Conservation (phyloP, 2,888 invertebrate species). For the Drosophila sordidapex region DNA sequence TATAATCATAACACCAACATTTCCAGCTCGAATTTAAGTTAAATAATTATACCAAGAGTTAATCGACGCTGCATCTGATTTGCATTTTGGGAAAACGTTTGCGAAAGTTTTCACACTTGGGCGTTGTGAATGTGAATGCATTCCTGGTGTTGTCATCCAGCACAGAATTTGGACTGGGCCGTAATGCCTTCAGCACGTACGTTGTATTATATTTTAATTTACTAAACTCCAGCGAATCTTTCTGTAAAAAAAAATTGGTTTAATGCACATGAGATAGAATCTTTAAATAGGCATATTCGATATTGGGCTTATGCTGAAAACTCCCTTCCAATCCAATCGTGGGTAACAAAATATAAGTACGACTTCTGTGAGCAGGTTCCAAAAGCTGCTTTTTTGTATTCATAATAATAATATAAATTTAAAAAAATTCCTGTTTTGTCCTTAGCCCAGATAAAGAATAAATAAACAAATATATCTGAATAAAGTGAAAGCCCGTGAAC, state of each 20-base stretch:
- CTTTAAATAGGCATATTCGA: not conserved
- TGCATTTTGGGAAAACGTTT: conserved; percentile 83
- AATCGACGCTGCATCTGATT: conserved; percentile 76
- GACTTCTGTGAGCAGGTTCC: too few relatives aligned
- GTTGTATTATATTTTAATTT: conserved; percentile 83
- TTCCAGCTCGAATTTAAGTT: conserved; percentile 5
- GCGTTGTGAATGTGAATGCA: conserved; percentile 81
- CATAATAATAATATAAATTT: not conserved
- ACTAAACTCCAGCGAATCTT: conserved; percentile 83
- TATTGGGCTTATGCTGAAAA: not conserved
- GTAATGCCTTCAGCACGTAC: conserved; percentile 78
- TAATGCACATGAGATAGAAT: conserved; percentile 1
- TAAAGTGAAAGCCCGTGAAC: not conserved
- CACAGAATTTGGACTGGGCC: conserved; percentile 56
- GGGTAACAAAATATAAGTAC: not conserved
- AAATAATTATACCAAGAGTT: conserved; percentile 10
- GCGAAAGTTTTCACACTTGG: conserved; percentile 83
- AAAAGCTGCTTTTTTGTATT: not conserved
- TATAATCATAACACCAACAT: not conserved
- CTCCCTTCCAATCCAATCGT: not conserved
- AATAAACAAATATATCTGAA: not conserved
- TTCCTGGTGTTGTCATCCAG: conserved; percentile 51
- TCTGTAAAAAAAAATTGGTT: conserved; percentile 69
- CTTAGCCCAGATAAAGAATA: not conserved
- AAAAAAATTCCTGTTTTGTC: not conserved